Percentiles rank a stretch among this genome's conserved stretches.
These are phyloP conservation scores for Xiphorhynchus erythropygius DNA, from an alignment of 2,797 vertebrate genomes.

Conservation along the genomic window DNA sequence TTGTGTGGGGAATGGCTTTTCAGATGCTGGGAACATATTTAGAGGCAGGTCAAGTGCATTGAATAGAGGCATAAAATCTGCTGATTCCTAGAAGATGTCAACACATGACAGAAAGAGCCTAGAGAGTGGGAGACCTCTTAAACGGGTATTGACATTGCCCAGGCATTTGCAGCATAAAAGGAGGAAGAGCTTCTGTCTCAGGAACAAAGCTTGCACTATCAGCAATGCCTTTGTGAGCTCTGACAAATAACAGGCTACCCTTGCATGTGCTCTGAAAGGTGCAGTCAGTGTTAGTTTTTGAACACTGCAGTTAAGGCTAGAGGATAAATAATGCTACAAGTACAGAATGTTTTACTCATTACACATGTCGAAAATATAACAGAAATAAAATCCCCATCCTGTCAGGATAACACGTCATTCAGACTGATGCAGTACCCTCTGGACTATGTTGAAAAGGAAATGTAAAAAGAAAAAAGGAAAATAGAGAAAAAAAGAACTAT, in stretches of 20 bases:
- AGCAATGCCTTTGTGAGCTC: slow-evolving; percentile 58
- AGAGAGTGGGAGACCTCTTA: slow-evolving; percentile 56
- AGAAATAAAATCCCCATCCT: neutral
- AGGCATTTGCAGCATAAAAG: slow-evolving; percentile 47
- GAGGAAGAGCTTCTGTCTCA: slow-evolving; percentile 27
- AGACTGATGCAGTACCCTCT: neutral
- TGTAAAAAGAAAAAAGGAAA: neutral
- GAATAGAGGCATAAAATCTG: slow-evolving; percentile 54
- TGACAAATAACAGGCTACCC: slow-evolving; percentile 47
- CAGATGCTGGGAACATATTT: slow-evolving; percentile 41
- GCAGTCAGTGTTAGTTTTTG: slow-evolving; percentile 49
- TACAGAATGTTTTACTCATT: slow-evolving; percentile 38
- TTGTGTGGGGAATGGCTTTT: slow-evolving; percentile 58
- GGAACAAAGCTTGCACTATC: slow-evolving; percentile 50
- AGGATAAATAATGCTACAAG: slow-evolving; percentile 32
- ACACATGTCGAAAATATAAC: slow-evolving; percentile 20
- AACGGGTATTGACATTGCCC: slow-evolving; percentile 42
- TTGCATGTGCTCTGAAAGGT: slow-evolving; percentile 43
- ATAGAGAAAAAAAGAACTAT: neutral
- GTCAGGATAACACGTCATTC: neutral
- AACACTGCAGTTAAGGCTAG: slow-evolving; percentile 14
- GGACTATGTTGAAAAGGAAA: neutral
- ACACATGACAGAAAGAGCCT: slow-evolving; percentile 28
- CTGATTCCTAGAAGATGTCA: slow-evolving; percentile 66
- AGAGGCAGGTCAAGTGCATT: slow-evolving; percentile 57